These are phyloP conservation scores for Diacarnus erythraeanus DNA, from an alignment of 37 sponge, comb jelly and placozoan genomes.

Conservation along the genomic window DNA sequence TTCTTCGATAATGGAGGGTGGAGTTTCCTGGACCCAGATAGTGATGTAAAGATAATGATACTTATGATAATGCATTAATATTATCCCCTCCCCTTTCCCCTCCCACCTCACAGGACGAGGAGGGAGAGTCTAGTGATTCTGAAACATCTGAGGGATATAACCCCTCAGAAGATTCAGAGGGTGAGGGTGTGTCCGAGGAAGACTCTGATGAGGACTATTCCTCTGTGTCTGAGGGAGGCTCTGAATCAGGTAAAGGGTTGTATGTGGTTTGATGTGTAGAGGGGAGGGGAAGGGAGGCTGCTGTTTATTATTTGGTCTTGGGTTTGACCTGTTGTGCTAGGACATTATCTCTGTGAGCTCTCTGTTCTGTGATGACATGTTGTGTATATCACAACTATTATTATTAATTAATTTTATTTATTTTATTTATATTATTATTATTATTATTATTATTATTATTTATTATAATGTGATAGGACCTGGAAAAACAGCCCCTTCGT, in stretches of 20 bases:
- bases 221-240: constrained; percentile 44
- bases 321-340: no score
- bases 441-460: no score
- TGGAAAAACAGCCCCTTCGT: no score
- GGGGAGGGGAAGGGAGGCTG: no score
- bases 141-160: constrained; percentile 36
- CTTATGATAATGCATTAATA: background rate
- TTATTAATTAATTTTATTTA: no score
- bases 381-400: no score
- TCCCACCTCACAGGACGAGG: background rate
- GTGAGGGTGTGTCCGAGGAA: constrained; percentile 53
- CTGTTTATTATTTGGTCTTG: no score
- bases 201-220: constrained; percentile 80
- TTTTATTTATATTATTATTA: no score
- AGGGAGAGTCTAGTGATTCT: constrained; percentile 20
- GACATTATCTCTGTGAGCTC: no score
- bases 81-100: background rate
- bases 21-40: constrained; percentile 94
- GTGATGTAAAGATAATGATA: constrained; percentile 52
- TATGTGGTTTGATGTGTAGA: background rate
- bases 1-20: constrained; percentile 98
- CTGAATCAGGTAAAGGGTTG: constrained; percentile 38
- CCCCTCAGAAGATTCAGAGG: constrained; percentile 42
- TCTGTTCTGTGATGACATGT: no score
- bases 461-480: no score